Evolutionary conservation across 2,113 vertebrate species (phyloP), one percentile per base, ranked within the genome.

Genomic region (Anhinga rufa): DNA sequence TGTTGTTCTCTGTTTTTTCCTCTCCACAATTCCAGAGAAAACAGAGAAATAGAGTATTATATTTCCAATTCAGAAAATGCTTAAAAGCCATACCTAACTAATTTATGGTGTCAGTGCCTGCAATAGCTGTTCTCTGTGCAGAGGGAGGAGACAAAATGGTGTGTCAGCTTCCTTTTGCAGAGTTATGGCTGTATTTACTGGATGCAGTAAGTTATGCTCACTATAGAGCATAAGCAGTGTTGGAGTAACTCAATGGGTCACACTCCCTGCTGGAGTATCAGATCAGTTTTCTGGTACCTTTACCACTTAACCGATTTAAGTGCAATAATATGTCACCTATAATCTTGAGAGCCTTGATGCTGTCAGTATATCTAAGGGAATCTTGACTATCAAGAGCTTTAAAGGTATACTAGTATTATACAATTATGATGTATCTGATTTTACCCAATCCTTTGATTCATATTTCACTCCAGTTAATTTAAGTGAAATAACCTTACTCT

Each of bases 201-300:
- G 55, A 18, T 1, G 3, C 18, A 32, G 9, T 21, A 62, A 70
- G n/a, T 19, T 28, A 49, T 0, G 0, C 55, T 85, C 38, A 19
- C 22, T n/a, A 21, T 29, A 65, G n/a, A 69, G 10, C 36, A 48
- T 17, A 55, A 54, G 32, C 7, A 38, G 21, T 16, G 4, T 14
- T 38, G 18, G 34, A 51, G 29, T 74, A 46, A 46, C 44, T 46
- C 44, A 46, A 46, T 46, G 44, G 44, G 44, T 46, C 44, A 46
- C 44, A 46, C 17, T 46, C 44, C 44, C 17, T 46, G 44, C 17
- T 18, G 44, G 44, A 18, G 44, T 46, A 36, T 17, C 46, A 26
- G 18, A 54, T 88, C 51, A 34, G 38, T 19, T 61, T 83, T 74
- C 55, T 74, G 24, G 19, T 66, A 58, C 36, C 19, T 86, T 83